Conservation (phyloP, 2,888 invertebrate genomes). For the Amiota mariae region DNA sequence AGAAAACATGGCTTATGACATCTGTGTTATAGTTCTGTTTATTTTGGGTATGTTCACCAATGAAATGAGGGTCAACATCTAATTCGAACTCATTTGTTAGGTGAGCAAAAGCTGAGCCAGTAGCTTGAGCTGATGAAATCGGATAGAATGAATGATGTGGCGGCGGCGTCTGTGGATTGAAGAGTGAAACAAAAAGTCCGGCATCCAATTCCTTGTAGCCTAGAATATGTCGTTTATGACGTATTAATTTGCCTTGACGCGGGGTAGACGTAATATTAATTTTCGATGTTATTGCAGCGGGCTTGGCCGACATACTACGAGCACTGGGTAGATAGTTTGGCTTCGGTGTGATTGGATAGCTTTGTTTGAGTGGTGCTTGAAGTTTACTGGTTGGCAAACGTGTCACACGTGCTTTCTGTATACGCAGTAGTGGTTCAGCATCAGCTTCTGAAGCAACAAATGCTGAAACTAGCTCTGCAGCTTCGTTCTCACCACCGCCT, state of each 20-base stretch:
- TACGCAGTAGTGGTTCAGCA: conserved; percentile 61
- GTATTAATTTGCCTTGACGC: conserved; percentile 34
- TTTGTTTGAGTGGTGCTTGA: conserved; percentile 59
- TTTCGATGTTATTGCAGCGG: conserved; percentile 35
- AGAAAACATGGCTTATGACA: conserved; percentile 71
- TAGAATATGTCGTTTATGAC: conserved; percentile 61
- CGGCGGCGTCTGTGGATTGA: conserved; percentile 54
- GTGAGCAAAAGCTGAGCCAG: conserved; percentile 48
- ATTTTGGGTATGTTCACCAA: conserved; percentile 45
- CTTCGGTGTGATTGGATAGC: conserved; percentile 56
- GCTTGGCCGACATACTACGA: conserved; percentile 47
- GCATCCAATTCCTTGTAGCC: conserved; percentile 65
- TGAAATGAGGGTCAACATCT: conserved; percentile 57
- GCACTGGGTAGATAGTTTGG: conserved; percentile 59
- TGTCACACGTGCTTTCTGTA: conserved; percentile 63
- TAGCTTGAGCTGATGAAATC: conserved; percentile 20
- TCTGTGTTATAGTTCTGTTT: conserved; percentile 68
- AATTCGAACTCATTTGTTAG: conserved; percentile 57
- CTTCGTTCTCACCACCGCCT: conserved; percentile 48
- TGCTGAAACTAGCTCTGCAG: conserved; percentile 63
- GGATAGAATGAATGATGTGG: conserved; percentile 49
- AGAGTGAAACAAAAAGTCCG: conserved; percentile 62
- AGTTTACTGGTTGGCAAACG: conserved; percentile 63
- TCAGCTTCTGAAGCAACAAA: conserved; percentile 60
- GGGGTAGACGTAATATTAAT: neutral